These are phyloP conservation scores for Peromyscus aztecus DNA, from an alignment of 2,797 vertebrate genomes.

Conservation along the genomic window DNA sequence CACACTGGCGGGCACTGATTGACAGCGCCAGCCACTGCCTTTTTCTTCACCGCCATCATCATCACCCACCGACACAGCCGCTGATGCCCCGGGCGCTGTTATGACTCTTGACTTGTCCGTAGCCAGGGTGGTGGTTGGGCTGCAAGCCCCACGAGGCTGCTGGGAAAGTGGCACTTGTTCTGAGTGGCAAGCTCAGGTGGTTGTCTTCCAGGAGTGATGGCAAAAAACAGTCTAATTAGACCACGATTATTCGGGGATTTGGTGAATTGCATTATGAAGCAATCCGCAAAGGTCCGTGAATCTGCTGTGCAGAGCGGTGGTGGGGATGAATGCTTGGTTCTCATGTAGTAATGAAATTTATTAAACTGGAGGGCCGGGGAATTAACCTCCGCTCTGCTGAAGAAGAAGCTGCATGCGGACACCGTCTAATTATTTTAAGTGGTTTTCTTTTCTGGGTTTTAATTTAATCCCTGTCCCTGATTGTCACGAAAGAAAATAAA, in stretches of 20 bases:
- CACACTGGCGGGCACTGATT: neutral
- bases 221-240: slow-evolving; percentile 59
- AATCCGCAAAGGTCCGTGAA: slow-evolving; percentile 54
- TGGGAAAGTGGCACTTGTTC: slow-evolving; percentile 61
- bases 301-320: neutral
- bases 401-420: slow-evolving; percentile 59
- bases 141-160: neutral
- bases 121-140: neutral
- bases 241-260: slow-evolving; percentile 63
- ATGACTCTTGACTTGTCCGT: neutral
- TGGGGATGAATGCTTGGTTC: slow-evolving; percentile 20
- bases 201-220: slow-evolving; percentile 3
- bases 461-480: slow-evolving; percentile 32
- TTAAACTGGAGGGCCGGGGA: slow-evolving; percentile 59
- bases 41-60: neutral
- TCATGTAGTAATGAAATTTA: slow-evolving; percentile 68
- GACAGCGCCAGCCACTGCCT: too few relatives aligned
- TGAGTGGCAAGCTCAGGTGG: slow-evolving; percentile 1
- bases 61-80: neutral
- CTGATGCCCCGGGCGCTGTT: neutral
- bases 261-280: slow-evolving; percentile 53
- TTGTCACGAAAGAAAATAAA: slow-evolving; percentile 13
- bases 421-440: slow-evolving; percentile 70
- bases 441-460: slow-evolving; percentile 69
- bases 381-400: slow-evolving; percentile 72